Evolutionary conservation across 2,797 vertebrate species (phyloP), one percentile per base, ranked within the genome.

Genomic region (Phataginus tetradactyla): DNA sequence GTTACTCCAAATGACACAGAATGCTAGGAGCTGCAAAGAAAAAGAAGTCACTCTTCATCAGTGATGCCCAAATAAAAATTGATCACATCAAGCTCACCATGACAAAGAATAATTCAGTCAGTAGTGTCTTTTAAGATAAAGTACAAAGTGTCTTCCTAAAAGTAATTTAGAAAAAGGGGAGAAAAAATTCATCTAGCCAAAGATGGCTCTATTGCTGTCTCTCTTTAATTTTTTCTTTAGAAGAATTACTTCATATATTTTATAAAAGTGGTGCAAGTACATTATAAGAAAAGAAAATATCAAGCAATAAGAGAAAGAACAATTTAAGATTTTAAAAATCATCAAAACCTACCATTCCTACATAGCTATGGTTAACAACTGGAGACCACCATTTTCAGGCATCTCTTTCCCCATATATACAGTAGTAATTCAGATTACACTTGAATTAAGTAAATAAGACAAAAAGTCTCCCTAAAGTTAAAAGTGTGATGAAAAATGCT

Each of bases 61-160:
- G 91, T n/a, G 85, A 96, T 51, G 71, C 51, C 71, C 85, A 94
- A 95, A 95, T 91, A 95, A 96, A 95, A 96, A 93, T 57, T 87
- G 92, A 95, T 91, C 92, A 74, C 85, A 95, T 96, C 90, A 94
- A 89, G 83, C 66, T 90, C 71, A 45, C 83, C 92, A 91, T 94
- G 89, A 97, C 94, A 95, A 95, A 94, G 96, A 97, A 95, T 92
- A 92, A 95, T 96, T 97, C 96, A 96, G 59, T 86, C 81, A 29
- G 51, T 72, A 37, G 71, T 14, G 59, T 68, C 95, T 95, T 90
- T 95, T 72, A 93, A 97, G 79, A 92, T 92, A 93, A 96, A 94
- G 94, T 66, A 77, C 7, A 86, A 93, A 97, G 94, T 96, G 91
- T 96, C 83, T 96, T 74, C 72, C 79, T 64, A 37, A 91, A 92